These are phyloP conservation scores for Eutolmus rufibarbis DNA, from an alignment of 2,888 invertebrate species.

Conservation along the genomic window DNA sequence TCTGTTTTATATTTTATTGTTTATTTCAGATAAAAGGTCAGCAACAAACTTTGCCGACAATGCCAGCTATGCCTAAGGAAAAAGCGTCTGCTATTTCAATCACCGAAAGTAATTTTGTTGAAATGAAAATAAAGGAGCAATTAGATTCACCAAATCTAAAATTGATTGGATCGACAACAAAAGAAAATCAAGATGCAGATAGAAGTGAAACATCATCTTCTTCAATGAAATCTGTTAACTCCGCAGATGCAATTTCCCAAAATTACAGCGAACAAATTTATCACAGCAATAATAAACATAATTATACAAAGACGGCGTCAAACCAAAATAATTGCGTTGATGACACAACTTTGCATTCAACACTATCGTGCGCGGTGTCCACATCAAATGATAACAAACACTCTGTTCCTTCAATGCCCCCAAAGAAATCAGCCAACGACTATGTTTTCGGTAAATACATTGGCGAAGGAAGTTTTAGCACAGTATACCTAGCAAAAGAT, in stretches of 20 bases:
- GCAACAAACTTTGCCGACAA: slow-evolving; percentile 55
- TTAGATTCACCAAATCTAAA: slow-evolving; percentile 50
- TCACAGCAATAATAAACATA: slow-evolving; percentile 29
- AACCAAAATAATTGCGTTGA: background rate
- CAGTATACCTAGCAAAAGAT: slow-evolving; percentile 93
- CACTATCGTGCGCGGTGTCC: background rate
- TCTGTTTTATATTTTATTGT: background rate
- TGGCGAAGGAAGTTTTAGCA: slow-evolving; percentile 97
- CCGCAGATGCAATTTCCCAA: background rate
- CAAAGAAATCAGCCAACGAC: slow-evolving; percentile 73
- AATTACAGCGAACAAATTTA: background rate
- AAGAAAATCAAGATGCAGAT: slow-evolving; percentile 39
- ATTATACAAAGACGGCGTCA: background rate
- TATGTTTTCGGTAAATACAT: slow-evolving; percentile 94
- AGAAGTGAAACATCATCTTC: slow-evolving; percentile 44
- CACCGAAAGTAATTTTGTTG: slow-evolving; percentile 57
- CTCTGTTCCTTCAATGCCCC: slow-evolving; percentile 47
- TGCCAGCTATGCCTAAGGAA: slow-evolving; percentile 63
- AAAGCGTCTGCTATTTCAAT: slow-evolving; percentile 60
- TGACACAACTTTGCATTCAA: background rate
- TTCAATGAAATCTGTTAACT: slow-evolving; percentile 1
- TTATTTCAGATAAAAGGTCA: slow-evolving; percentile 54
- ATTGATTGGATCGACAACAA: slow-evolving; percentile 46
- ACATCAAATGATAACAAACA: background rate
- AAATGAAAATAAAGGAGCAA: slow-evolving; percentile 55